Percentiles rank a stretch among this genome's conserved stretches.
These are phyloP conservation scores for Callyntrura sp. DNA, from an alignment of 2,888 invertebrate species.

Conservation along the genomic window DNA sequence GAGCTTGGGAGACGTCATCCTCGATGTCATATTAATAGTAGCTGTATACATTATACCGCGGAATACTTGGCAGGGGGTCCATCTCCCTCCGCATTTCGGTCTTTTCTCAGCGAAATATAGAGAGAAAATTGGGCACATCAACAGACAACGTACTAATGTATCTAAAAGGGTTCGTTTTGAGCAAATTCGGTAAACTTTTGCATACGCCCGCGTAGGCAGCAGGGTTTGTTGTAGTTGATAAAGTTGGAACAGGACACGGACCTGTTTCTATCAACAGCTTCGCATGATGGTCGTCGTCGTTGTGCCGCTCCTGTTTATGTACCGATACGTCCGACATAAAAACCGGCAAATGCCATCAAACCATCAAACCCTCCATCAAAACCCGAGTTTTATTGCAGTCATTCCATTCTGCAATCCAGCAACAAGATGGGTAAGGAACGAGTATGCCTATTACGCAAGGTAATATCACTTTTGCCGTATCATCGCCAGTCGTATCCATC, in stretches of 20 bases:
- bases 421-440: constrained; percentile 9
- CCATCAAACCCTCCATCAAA: constrained; percentile 71
- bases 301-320: constrained; percentile 56
- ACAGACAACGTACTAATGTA: not conserved
- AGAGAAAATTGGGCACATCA: constrained; percentile 21
- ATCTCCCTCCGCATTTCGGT: not conserved
- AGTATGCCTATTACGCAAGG: not conserved
- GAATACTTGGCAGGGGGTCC: not conserved
- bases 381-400: constrained; percentile 69
- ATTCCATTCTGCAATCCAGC: constrained; percentile 38
- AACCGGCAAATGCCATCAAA: constrained; percentile 72
- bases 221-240: constrained; percentile 6
- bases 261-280: constrained; percentile 32
- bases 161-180: constrained; percentile 25
- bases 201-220: not conserved
- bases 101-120: not conserved
- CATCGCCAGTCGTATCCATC: not conserved
- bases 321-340: constrained; percentile 69
- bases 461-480: not conserved
- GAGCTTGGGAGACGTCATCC: constrained; percentile 64
- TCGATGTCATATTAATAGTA: constrained; percentile 25
- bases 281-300: constrained; percentile 40
- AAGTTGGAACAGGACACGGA: constrained; percentile 72
- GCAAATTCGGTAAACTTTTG: constrained; percentile 60
- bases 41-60: not conserved